These are phyloP conservation scores for Toxonevra muliebris DNA, from an alignment of 2,888 invertebrate genomes.

Conservation along the genomic window DNA sequence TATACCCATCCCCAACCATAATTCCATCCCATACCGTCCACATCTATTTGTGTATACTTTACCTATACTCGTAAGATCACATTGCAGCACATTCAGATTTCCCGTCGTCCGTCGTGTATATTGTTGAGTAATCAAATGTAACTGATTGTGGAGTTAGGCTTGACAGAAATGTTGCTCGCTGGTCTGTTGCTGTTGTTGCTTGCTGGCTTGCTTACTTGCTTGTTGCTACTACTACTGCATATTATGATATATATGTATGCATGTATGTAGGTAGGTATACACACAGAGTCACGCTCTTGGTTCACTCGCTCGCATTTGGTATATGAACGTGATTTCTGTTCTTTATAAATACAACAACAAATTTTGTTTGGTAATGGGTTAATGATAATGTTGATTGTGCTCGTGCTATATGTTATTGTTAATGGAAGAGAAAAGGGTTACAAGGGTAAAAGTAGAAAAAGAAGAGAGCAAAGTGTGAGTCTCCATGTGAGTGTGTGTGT, in stretches of 20 bases:
- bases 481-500: conserved; percentile 7
- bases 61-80: conserved; percentile 29
- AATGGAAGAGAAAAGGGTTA: no score
- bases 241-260: background rate
- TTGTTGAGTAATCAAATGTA: conserved; percentile 40
- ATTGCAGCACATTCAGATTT: conserved; percentile 27
- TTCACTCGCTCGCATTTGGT: background rate
- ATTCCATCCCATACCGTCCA: no score
- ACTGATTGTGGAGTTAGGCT: conserved; percentile 11
- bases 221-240: background rate
- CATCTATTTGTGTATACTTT: no score
- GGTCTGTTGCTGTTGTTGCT: conserved; percentile 3
- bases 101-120: conserved; percentile 13
- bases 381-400: background rate
- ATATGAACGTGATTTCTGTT: no score
- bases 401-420: background rate
- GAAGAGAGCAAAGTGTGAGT: background rate
- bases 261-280: background rate
- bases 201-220: background rate
- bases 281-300: background rate
- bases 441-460: no score
- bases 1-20: no score
- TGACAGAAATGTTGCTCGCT: background rate
- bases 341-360: background rate
- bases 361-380: conserved; percentile 2